phyloP scores from a whole-genome alignment of 2,888 invertebrate species.

The Synergus laeviventris region DNA sequence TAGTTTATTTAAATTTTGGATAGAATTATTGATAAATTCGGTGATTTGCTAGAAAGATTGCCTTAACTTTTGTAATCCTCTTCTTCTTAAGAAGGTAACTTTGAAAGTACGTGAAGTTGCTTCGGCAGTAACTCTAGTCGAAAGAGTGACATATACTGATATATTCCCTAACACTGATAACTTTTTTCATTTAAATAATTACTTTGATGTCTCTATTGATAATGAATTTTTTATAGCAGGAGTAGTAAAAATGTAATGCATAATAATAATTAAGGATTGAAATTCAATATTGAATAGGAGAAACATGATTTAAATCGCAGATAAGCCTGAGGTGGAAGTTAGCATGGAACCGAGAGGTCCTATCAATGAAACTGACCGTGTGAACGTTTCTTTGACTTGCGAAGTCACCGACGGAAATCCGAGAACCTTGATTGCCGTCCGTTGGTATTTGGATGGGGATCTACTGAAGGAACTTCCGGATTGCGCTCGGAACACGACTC shows the following conservation, averaged over 20 bases:
- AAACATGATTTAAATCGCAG: constrained; percentile 76
- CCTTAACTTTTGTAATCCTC: too few relatives aligned
- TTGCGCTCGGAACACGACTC: constrained; percentile 79
- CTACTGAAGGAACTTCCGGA: constrained; percentile 91
- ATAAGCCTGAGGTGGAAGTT: constrained; percentile 87
- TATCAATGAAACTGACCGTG: constrained; percentile 86
- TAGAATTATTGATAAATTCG: too few relatives aligned
- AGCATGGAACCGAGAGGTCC: constrained; percentile 87
- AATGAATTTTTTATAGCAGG: background rate
- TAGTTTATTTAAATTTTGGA: too few relatives aligned
- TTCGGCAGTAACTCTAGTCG: too few relatives aligned
- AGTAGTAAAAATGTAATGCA: background rate
- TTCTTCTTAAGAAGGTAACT: too few relatives aligned
- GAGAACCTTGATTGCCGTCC: constrained; percentile 83
- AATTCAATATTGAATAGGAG: background rate
- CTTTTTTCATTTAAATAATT: too few relatives aligned
- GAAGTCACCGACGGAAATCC: constrained; percentile 90
- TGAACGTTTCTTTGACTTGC: constrained; percentile 89
- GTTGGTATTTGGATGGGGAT: constrained; percentile 92
- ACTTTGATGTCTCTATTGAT: background rate
- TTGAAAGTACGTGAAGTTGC: too few relatives aligned
- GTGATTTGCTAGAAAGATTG: too few relatives aligned
- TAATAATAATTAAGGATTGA: background rate
- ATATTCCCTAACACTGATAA: background rate
- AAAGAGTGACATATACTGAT: too few relatives aligned